Evolutionary conservation across 1,140 invertebrate species (phyloP), one percentile per base, ranked within the genome.

Genomic region (Chironomus tepperi): DNA sequence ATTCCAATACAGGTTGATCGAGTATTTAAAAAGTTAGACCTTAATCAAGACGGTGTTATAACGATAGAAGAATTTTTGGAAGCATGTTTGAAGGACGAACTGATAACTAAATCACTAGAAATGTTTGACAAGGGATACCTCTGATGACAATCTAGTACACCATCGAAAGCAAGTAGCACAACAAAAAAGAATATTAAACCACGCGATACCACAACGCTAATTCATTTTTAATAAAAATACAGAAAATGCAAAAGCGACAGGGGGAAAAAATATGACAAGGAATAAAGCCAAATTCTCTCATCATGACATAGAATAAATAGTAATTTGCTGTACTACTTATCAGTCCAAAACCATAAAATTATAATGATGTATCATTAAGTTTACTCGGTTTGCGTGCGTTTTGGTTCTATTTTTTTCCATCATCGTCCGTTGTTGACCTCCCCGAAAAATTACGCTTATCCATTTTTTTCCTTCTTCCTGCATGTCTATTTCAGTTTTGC

Each of bases 51-150:
- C 81, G 95, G 95, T 74, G 93, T 97, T 74, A 96, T 97, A 80
- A 96, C 95, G 75, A 94, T 96, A 83, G 95, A 97, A 84, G 95
- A 98, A 86, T 98, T 98, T 83, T 92, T 97, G 80, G 95, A 97
- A 85, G 95, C 94, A 77, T 98, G 95, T 83, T 87, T 96, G 77
- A 96, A 95, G 86, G 91, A 93, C 79, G 91, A 93, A 80, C 88
- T 93, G 76, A 92, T 93, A 81, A 92, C 91, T 73, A 88, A 88
- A 67, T 93, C 91, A 21, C 82, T 93, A 81, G 90, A 92, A 81
- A 92, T 93, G 88, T 93, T 93, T 80, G 91, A 93, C 82, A 88
- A 87, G 77, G 89, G 81, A 18, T 19, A 21, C 16, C 65, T 70
- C 65, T 70, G 65, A 70, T 70, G 65, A 70, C 65, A 70, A 7